Base-by-base conservation (phyloP, 2,113 vertebrate genomes). In the Colaptes auratus region DNA sequence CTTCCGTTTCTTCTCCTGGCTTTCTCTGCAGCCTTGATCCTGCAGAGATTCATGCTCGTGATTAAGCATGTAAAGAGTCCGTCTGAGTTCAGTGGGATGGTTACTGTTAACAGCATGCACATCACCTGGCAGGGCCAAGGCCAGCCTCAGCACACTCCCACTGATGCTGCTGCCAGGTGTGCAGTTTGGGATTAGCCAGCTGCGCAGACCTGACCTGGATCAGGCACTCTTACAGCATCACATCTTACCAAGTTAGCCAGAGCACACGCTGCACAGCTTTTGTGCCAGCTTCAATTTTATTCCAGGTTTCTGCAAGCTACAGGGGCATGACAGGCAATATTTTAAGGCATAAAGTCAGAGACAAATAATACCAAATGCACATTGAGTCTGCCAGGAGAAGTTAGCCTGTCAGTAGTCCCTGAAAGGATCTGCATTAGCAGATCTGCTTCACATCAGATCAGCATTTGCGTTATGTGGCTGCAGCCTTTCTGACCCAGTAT, bases 331-430 rank as follows among this genome's bases (percentile, higher is more conserved):
- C 93, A 96, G 85, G 75, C 0, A 31, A 88, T 96, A 96, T 90
- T 96, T 96, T 92, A 96, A 96, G 60, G 88, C 85, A 88, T 92
- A 93, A 91, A 96, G 85, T 71, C 90, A 89, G 94, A 93, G 91
- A 73, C 85, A 95, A 96, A 89, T 90, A 86, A 89, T 50, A 91
- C 67, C 5, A 0, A 82, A 77, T n/a, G 88, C 88, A 91, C 79
- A 60, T 46, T 83, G 92, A 91, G 72, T 74, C 93, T 95, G 85
- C 91, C 92, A 91, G 86, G 59, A 93, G 92, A 95, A 95, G 88
- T 91, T 92, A 93, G 94, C 71, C 82, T 91, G 88, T 85, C 93
- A 95, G 85, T 52, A 42, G 60, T 70, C 84, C 30, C 85, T 69
- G 59, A 69, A 87, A 95, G 55, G 89, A 92, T 91, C 82, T 95